Percentiles rank a stretch among this genome's conserved stretches.
Evolutionary conservation across 1,140 invertebrate genomes (phyloP).

Genomic region (Listronotus bonariensis): DNA sequence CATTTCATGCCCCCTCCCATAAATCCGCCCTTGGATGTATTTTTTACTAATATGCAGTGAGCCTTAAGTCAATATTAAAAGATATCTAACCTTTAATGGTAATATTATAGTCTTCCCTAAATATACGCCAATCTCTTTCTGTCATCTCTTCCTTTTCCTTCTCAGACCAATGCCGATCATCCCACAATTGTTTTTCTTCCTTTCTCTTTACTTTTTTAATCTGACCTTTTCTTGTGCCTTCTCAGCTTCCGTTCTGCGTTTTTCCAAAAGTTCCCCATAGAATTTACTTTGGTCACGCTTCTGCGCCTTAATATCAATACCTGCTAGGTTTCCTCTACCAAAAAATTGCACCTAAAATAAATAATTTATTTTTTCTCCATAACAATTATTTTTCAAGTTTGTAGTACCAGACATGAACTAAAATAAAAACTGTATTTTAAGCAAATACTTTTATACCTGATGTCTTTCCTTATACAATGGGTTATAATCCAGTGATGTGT

Average conservation of each 20-base stretch:
- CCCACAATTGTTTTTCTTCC: conserved; percentile 98
- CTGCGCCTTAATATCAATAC: conserved; percentile 96
- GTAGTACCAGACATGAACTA: too few relatives aligned
- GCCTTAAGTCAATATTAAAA: too few relatives aligned
- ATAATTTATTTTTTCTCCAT: too few relatives aligned
- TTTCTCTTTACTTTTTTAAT: conserved; percentile 93
- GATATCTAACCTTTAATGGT: conserved; percentile 80
- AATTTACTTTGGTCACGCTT: conserved; percentile 98
- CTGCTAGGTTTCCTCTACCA: conserved; percentile 96
- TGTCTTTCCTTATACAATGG: conserved; percentile 94
- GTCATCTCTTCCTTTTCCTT: conserved; percentile 96
- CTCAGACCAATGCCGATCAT: conserved; percentile 98
- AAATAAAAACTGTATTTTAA: neutral
- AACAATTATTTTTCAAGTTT: too few relatives aligned
- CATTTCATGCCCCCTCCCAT: too few relatives aligned
- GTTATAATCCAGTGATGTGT: conserved; percentile 98
- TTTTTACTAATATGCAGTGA: too few relatives aligned
- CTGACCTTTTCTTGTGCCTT: conserved; percentile 97
- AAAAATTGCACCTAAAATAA: conserved; percentile 93
- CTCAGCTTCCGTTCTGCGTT: conserved; percentile 92
- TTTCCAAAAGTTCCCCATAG: conserved; percentile 95
- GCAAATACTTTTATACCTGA: conserved; percentile 62
- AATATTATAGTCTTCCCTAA: conserved; percentile 99
- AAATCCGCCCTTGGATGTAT: too few relatives aligned
- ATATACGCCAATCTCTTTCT: conserved; percentile 99